Evolutionary conservation across 2,888 invertebrate genomes (phyloP).

Genomic region (Ctena decussata): DNA sequence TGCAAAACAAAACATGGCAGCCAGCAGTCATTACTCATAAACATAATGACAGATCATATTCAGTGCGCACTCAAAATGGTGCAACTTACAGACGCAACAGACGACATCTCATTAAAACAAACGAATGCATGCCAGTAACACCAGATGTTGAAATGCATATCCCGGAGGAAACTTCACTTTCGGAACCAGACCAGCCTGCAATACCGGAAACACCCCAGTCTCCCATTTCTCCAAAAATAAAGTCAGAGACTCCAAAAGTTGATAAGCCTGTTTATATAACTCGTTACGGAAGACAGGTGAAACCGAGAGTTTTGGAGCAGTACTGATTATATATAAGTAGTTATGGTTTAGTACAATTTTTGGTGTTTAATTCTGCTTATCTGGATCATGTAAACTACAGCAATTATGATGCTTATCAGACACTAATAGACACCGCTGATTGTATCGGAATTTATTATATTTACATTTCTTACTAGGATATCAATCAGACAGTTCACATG

Average conservation of each 20-base stretch:
- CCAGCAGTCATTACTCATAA: constrained; percentile 12
- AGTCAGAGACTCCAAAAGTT: neutral
- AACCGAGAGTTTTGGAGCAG: neutral
- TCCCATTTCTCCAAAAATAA: neutral
- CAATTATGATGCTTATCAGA: neutral
- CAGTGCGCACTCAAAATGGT: neutral
- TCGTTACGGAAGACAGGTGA: constrained; percentile 4
- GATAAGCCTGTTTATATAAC: constrained; percentile 10
- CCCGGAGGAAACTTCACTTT: neutral
- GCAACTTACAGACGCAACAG: constrained; percentile 4
- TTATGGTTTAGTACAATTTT: neutral
- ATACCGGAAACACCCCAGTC: neutral
- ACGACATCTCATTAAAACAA: neutral
- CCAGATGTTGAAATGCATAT: constrained; percentile 17
- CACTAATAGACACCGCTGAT: neutral
- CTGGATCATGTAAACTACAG: neutral
- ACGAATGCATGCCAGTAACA: neutral
- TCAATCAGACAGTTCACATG: neutral
- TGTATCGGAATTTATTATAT: neutral
- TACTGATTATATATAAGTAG: neutral
- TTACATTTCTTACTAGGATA: neutral
- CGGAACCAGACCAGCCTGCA: neutral
- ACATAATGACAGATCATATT: constrained; percentile 15
- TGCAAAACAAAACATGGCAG: constrained; percentile 6
- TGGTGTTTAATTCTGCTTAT: neutral